Base-by-base conservation (phyloP, 2,888 invertebrate species). In the Nephrocerus scutellatus region DNA sequence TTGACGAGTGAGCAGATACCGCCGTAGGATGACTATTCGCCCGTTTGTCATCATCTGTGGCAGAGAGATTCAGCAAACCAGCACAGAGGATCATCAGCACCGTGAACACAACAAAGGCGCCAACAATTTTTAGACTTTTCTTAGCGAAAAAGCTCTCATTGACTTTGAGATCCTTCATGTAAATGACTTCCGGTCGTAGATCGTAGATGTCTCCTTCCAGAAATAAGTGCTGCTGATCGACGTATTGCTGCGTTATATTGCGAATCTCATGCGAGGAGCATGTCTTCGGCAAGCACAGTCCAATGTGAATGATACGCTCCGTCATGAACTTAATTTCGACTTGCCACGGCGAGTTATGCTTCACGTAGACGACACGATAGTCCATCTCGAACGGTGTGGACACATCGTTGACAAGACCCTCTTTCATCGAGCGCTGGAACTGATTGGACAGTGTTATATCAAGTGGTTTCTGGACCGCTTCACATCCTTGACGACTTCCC, bases 401-500 rank as follows among this genome's bases (percentile, higher is more conserved):
- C 13, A 52, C 51, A 30, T 62, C 58, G 3, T 59, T 57, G 18
- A 68, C 60, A 9, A 69, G 49, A n/a, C 62, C 64, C 9, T 55
- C 50, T 36, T 66, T 63, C 69, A 69, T 69, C 3, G 60, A 56
- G 0, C 69, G 57, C 3, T 64, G 55, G 38, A 56, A 68, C 38
- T 61, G 62, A 41, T 60, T 57, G 0, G 66, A 65, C 3, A 69
- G 48, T 10, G 69, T 69, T 18, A 69, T 59, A 18, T 53, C 54
- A 6, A 65, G 57, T 3, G 68, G 66, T 16, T 51, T 50, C 22
- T 60, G 57, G 0, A 71, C 56, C 2, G 73, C 72, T 3, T 59
- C 47, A 50, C 78, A 78, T 12, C 74, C 72, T 24, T 62, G 62
- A 25, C 63, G 66, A 15, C 71, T 71, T 9, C 78, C 78, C 22